Conservation (phyloP, 2,797 vertebrate species). For the Malacoraja senta region DNA sequence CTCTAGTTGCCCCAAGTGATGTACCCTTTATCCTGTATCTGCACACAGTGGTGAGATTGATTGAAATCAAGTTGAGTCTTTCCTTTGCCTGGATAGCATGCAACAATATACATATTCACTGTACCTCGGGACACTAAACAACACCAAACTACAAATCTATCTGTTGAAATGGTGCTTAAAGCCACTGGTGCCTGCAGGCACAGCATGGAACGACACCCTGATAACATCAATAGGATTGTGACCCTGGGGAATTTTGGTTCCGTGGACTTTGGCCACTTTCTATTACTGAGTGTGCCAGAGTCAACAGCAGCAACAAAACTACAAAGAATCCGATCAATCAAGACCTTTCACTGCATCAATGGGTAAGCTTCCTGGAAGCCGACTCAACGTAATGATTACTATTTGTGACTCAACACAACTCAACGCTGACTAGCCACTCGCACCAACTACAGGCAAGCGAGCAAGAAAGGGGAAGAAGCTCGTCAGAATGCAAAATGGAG, state of each 20-base stretch:
- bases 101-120: too few species aligned
- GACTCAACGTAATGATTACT: not conserved
- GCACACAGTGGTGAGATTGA: too few species aligned
- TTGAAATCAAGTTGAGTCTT: too few species aligned
- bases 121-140: too few species aligned
- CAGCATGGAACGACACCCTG: not conserved
- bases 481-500: not conserved
- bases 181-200: too few species aligned
- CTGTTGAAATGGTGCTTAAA: too few species aligned
- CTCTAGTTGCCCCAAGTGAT: too few species aligned
- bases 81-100: too few species aligned
- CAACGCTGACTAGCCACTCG: too few species aligned
- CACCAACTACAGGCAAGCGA: not conserved
- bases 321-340: not conserved
- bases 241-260: not conserved
- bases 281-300: not conserved
- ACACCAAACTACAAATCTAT: too few species aligned
- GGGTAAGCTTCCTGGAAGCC: not conserved
- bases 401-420: not conserved
- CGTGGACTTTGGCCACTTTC: not conserved
- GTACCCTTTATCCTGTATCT: too few species aligned
- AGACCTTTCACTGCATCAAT: not conserved
- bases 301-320: not conserved
- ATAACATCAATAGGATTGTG: not conserved
- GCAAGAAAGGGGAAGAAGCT: not conserved